Conservation (phyloP, 2,888 invertebrate genomes). For the Coleophora flavipennella region DNA sequence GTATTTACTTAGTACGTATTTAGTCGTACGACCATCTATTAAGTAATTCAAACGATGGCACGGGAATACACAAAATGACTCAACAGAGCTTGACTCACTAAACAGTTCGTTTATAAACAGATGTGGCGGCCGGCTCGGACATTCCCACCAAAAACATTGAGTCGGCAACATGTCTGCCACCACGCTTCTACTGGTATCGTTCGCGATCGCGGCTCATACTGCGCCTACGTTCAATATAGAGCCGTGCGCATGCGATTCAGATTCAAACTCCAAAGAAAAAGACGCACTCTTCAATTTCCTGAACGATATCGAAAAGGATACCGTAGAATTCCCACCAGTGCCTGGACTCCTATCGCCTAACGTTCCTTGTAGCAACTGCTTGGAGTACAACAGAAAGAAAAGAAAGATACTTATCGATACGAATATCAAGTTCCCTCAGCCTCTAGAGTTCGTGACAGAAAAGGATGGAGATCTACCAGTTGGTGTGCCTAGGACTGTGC, state of each 20-base stretch:
- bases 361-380: conserved; percentile 23
- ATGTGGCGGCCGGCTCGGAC: background rate
- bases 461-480: too few relatives aligned
- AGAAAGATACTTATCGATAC: conserved; percentile 14
- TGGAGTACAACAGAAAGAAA: conserved; percentile 21
- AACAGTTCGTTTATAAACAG: background rate
- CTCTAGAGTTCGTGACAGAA: background rate
- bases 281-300: conserved; percentile 16
- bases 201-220: conserved; percentile 3
- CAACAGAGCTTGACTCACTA: too few relatives aligned
- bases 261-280: conserved; percentile 10
- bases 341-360: conserved; percentile 21
- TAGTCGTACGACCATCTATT: too few relatives aligned
- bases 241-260: background rate
- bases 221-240: conserved; percentile 1
- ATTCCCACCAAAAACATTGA: background rate
- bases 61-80: too few relatives aligned
- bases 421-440: background rate
- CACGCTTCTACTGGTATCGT: conserved; percentile 2
- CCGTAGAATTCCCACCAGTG: conserved; percentile 12
- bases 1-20: too few relatives aligned
- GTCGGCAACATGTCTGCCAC: conserved; percentile 1
- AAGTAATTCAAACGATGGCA: too few relatives aligned
- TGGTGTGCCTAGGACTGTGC: too few relatives aligned
- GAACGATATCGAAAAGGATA: conserved; percentile 5